Evolutionary conservation across 2,113 vertebrate species (phyloP), one percentile per base, ranked within the genome.

Genomic region (Poeciliopsis retropinna): DNA sequence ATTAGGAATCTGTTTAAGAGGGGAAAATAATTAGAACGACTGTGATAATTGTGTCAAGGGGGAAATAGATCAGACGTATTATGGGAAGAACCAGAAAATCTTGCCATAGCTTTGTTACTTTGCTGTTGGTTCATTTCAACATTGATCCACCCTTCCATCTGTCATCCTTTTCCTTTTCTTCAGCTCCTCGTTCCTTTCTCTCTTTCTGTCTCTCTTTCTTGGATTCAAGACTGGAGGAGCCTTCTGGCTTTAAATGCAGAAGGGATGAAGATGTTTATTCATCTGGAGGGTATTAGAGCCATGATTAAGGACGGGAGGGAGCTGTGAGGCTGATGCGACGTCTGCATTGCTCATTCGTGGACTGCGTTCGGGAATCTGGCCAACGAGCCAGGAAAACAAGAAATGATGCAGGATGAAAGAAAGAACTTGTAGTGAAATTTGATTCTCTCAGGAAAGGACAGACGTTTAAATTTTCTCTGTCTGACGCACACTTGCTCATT

Each of bases 261-360:
- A 94, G 92, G 88, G 92, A 94, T 90, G 93, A 94, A 95, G 93
- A 94, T 97, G 96, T 97, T 98, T 97, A 93, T 96, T 97, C 97
- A 98, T 98, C 97, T 98, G 97, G 97, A 97, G 94, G 94, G 92
- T 96, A 96, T 98, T 98, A 97, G 92, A 94, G 95, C 93, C 94
- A 95, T 96, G 96, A 96, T 97, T 97, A 97, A 96, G 91, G 92
- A 93, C 95, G 95, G 92, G 94, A 94, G 95, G 94, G 95, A 92
- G 94, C 92, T 94, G 93, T 91, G 67, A 67, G 90, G 89, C 89
- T 87, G 90, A 91, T 92, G 89, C 88, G 87, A 96, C 95, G 95
- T 96, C 95, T 97, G 96, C 94, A 95, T 89, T 93, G 94, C 88
- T 95, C 93, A 92, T 94, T 95, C 95, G 61, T 85, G 78, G 95